Percentiles rank a stretch among this genome's conserved stretches.
phyloP scores from a whole-genome alignment of 2,797 vertebrate species.

The Catostomus latipinnis region DNA sequence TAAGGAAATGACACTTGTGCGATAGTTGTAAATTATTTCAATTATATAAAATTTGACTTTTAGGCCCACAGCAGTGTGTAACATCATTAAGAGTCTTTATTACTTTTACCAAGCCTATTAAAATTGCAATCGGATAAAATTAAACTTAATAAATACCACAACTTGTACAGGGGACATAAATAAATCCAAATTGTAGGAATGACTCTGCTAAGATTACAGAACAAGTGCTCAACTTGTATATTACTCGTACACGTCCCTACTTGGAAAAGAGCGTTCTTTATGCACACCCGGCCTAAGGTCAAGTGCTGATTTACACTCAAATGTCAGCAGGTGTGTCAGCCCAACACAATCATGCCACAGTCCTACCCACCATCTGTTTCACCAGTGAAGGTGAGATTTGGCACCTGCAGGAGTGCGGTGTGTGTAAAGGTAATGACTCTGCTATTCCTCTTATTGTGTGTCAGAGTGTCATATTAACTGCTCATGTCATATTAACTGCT shows the following conservation, averaged over 20 bases:
- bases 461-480: slow-evolving; percentile 24
- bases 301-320: slow-evolving; percentile 34
- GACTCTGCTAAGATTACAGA: background rate
- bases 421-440: slow-evolving; percentile 38
- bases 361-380: slow-evolving; percentile 52
- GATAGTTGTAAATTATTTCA: too few relatives aligned
- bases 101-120: too few relatives aligned
- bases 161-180: too few relatives aligned
- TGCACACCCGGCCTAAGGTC: background rate
- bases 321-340: slow-evolving; percentile 50
- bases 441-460: slow-evolving; percentile 33
- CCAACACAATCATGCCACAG: slow-evolving; percentile 42
- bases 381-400: slow-evolving; percentile 45
- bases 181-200: too few relatives aligned
- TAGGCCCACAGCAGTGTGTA: too few relatives aligned
- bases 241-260: background rate
- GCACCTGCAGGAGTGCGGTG: slow-evolving; percentile 43
- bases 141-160: too few relatives aligned
- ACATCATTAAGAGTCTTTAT: too few relatives aligned
- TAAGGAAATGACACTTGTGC: too few relatives aligned
- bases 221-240: background rate
- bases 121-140: too few relatives aligned
- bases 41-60: too few relatives aligned
- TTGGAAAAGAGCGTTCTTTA: background rate
- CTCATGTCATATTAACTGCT: slow-evolving; percentile 25